Percentiles rank a stretch among this genome's conserved stretches.
Conservation (phyloP, 1,140 invertebrate genomes). For the Zaprionus vittiger region DNA sequence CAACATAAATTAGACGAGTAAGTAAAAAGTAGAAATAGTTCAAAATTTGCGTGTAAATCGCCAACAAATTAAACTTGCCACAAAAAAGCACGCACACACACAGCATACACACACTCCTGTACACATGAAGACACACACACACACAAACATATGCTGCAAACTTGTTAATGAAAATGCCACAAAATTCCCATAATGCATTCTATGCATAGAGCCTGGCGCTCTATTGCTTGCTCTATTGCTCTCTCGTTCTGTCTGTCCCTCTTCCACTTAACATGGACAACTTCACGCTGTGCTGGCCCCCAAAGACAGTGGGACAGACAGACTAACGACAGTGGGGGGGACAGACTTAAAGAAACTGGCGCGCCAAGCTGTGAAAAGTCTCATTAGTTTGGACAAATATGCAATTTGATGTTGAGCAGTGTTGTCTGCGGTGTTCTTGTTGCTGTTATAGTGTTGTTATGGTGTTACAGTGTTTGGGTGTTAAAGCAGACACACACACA, state of each 20-base stretch:
- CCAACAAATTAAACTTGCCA: slow-evolving; percentile 72
- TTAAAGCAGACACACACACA: slow-evolving; percentile 20
- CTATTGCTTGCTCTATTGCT: slow-evolving; percentile 33
- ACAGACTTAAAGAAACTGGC: slow-evolving; percentile 33
- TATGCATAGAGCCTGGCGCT: slow-evolving; percentile 41
- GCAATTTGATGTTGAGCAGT: slow-evolving; percentile 63
- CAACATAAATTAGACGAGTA: slow-evolving; percentile 17
- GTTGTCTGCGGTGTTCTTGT: slow-evolving; percentile 22
- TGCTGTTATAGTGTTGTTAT: slow-evolving; percentile 38
- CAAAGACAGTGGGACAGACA: slow-evolving; percentile 15
- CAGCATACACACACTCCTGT: slow-evolving; percentile 25
- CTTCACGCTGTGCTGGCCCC: slow-evolving; percentile 68
- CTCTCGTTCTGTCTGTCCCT: neutral
- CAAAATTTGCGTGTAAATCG: slow-evolving; percentile 72
- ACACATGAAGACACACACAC: slow-evolving; percentile 15
- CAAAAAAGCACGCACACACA: slow-evolving; percentile 43
- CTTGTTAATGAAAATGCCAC: slow-evolving; percentile 83
- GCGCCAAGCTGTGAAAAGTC: slow-evolving; percentile 79
- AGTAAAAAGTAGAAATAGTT: slow-evolving; percentile 38
- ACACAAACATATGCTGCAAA: slow-evolving; percentile 18
- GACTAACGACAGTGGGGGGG: neutral
- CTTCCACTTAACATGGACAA: slow-evolving; percentile 41
- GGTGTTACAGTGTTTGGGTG: slow-evolving; percentile 24
- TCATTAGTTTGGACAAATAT: slow-evolving; percentile 83
- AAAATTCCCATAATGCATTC: slow-evolving; percentile 83